phyloP scores from a whole-genome alignment of 2,888 invertebrate species.

The Eupithecia dodoneata region DNA sequence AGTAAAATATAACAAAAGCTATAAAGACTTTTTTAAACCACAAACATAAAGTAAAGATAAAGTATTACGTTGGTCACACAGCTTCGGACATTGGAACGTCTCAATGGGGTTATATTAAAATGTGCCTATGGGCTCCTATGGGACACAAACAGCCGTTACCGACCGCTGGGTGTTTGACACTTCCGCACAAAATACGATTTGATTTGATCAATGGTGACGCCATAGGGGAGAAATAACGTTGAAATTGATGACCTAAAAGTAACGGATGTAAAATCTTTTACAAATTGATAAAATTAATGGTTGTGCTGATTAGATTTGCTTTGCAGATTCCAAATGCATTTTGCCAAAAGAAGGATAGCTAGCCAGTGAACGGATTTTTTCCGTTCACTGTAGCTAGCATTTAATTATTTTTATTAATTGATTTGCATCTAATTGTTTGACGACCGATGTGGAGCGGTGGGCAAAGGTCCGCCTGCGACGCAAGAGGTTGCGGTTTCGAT shows the following conservation, averaged over 20 bases:
- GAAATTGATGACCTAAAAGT: slow-evolving; percentile 38
- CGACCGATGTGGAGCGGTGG: too few species aligned
- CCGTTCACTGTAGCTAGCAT: too few species aligned
- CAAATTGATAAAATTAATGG: slow-evolving; percentile 26
- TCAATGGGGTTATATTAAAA: slow-evolving; percentile 2
- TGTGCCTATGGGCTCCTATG: background rate
- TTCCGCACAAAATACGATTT: slow-evolving; percentile 41
- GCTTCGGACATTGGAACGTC: slow-evolving; percentile 12
- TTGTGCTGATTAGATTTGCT: slow-evolving; percentile 26
- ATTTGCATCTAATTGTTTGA: background rate
- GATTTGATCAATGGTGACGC: slow-evolving; percentile 43
- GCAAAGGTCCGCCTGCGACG: too few species aligned
- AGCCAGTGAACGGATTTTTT: too few species aligned
- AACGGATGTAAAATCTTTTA: slow-evolving; percentile 21
- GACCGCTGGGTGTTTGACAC: slow-evolving; percentile 38
- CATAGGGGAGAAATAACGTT: slow-evolving; percentile 37
- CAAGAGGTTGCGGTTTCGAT: too few species aligned
- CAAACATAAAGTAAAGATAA: background rate
- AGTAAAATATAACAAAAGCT: too few species aligned
- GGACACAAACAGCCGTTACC: slow-evolving; percentile 8
- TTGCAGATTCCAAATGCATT: background rate
- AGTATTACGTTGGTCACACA: background rate
- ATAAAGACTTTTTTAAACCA: background rate
- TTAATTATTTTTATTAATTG: background rate
- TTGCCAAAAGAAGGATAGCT: too few species aligned